Evolutionary conservation across 2,797 vertebrate genomes (phyloP).

Genomic region (Pangasius sanitwongsei): DNA sequence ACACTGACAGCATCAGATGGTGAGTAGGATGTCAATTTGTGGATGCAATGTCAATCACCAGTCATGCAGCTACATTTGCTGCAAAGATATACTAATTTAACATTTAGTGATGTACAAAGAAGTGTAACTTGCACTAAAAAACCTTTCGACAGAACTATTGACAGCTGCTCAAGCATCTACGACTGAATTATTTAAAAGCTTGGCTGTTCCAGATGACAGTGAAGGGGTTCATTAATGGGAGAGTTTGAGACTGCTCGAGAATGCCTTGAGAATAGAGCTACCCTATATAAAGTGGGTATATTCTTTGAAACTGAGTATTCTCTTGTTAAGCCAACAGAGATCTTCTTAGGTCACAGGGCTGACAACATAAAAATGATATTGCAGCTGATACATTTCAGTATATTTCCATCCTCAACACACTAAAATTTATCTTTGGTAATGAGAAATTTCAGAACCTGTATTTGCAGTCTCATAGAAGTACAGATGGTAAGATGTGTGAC

Average conservation of each 20-base stretch:
- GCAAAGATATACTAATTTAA: not conserved
- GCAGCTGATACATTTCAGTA: constrained; percentile 33
- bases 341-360: not conserved
- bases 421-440: constrained; percentile 37
- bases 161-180: not conserved
- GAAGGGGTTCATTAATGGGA: not conserved
- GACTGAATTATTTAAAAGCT: not conserved
- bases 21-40: not conserved
- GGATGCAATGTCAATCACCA: no score
- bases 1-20: no score
- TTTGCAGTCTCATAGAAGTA: not conserved
- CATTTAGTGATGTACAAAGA: not conserved
- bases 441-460: constrained; percentile 26
- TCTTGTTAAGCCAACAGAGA: not conserved
- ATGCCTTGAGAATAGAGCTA: not conserved
- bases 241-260: not conserved
- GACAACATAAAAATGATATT: not conserved
- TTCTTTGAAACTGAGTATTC: not conserved
- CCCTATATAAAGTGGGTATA: not conserved
- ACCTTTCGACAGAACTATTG: not conserved
- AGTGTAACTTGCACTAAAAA: not conserved
- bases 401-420: constrained; percentile 6
- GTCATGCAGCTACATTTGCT: no score
- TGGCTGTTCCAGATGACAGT: not conserved
- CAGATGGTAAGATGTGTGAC: constrained; percentile 18